Evolutionary conservation across 2,113 vertebrate genomes (phyloP), one percentile per base, ranked within the genome.

Genomic region (Nothoprocta pentlandii): DNA sequence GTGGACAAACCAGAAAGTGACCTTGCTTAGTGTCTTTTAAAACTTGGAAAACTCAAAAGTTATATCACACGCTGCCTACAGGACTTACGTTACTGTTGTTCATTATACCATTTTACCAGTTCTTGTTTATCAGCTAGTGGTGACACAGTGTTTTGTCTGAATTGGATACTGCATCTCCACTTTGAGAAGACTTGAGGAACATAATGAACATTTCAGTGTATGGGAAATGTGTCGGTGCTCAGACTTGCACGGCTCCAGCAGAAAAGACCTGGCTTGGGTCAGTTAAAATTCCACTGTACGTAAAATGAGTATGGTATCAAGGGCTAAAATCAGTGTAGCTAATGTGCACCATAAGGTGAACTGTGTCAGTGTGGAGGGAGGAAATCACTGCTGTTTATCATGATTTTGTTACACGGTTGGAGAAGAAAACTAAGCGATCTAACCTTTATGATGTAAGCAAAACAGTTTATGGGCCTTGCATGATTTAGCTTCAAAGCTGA

Each of bases 1-100:
- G 75, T 97, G 95, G 96, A 95, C 96, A 94, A 97, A 97, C 92
- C 95, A 96, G 96, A 97, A 97, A 97, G 97, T 98, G 97, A 97
- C 98, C 97, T 97, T 97, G 87, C 78, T 91, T 96, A 93, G 87
- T 97, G 94, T 96, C 96, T 93, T 96, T 94, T 95, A 96, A 89
- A 95, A 96, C 96, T 85, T 76, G 95, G 96, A 94, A 95, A 96
- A 90, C 97, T 85, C 95, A 93, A 92, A 94, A 96, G 92, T 97
- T 94, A 58, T 94, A 81, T 96, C 97, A 97, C 97, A 90, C 92
- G 97, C 94, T 98, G 98, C 98, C 97, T 98, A 49, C 94, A 87
- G 97, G 97, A 97, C 97, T 97, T 96, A 41, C 10, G 94, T 97
- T 97, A 95, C 85, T 92, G 89, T 95, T 86, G 86, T 95, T 97